Evolutionary conservation across 2,113 vertebrate genomes (phyloP).

Genomic region (Pachyramphus minor): DNA sequence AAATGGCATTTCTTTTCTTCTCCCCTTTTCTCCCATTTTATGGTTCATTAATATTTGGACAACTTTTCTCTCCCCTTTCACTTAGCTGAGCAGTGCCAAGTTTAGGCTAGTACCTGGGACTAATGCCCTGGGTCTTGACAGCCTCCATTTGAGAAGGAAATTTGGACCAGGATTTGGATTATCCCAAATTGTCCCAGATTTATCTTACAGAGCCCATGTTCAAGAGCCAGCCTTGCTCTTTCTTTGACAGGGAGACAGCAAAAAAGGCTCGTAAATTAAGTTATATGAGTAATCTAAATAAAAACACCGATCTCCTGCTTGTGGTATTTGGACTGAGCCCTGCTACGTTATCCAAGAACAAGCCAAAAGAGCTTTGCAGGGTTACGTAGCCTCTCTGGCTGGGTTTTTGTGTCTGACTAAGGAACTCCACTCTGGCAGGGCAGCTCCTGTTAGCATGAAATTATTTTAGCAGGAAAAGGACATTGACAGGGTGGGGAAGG

Average conservation of each 20-base stretch:
- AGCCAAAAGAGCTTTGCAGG: conserved; percentile 29
- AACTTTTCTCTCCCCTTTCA: background rate
- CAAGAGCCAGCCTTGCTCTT: background rate
- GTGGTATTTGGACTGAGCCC: conserved; percentile 18
- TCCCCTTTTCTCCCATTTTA: background rate
- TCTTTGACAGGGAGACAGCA: background rate
- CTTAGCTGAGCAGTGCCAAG: background rate
- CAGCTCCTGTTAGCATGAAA: background rate
- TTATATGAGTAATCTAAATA: conserved; percentile 16
- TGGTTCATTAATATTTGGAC: background rate
- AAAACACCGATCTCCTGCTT: background rate
- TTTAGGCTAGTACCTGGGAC: background rate
- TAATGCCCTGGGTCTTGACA: background rate
- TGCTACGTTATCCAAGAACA: background rate
- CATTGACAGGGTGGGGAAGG: background rate
- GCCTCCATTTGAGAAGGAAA: background rate
- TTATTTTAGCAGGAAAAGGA: background rate
- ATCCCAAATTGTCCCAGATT: background rate
- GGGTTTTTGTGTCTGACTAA: background rate
- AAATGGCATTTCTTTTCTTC: background rate
- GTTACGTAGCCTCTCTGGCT: conserved; percentile 34
- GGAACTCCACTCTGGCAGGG: background rate
- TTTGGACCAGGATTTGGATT: background rate
- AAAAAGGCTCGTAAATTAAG: background rate
- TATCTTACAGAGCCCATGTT: background rate